phyloP scores from a whole-genome alignment of 2,797 vertebrate species.

The Dicrostonyx torquatus region DNA sequence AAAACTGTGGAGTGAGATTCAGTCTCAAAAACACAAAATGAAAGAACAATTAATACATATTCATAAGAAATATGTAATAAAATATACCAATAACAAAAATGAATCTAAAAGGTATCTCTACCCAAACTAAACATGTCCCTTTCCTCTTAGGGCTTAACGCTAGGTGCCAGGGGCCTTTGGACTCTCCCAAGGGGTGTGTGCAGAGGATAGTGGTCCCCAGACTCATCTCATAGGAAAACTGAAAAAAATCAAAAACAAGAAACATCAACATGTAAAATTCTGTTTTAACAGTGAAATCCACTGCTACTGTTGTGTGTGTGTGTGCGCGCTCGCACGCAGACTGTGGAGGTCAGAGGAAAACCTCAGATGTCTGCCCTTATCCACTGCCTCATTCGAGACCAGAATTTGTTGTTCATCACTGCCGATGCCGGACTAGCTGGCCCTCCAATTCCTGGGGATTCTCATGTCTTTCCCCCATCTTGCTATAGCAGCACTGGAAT shows the following conservation, averaged over 20 bases:
- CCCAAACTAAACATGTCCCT: neutral
- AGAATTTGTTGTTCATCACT: neutral
- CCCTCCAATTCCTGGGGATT: neutral
- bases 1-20: neutral
- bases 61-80: neutral
- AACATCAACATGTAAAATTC: slow-evolving; percentile 10
- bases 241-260: neutral
- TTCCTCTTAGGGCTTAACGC: neutral
- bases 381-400: neutral
- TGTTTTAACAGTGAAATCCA: neutral
- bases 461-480: neutral
- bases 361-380: neutral
- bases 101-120: neutral
- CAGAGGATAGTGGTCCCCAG: neutral
- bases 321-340: too few relatives aligned
- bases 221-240: neutral
- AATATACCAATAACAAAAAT: neutral
- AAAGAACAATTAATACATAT: neutral
- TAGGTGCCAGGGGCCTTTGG: neutral
- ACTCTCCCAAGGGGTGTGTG: neutral
- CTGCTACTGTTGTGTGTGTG: neutral
- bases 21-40: neutral
- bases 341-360: neutral
- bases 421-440: neutral
- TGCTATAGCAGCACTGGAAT: too few relatives aligned